Percentiles rank a stretch among this genome's conserved stretches.
These are phyloP conservation scores for Sterna hirundo DNA, from an alignment of 2,113 vertebrate genomes.

Conservation along the genomic window DNA sequence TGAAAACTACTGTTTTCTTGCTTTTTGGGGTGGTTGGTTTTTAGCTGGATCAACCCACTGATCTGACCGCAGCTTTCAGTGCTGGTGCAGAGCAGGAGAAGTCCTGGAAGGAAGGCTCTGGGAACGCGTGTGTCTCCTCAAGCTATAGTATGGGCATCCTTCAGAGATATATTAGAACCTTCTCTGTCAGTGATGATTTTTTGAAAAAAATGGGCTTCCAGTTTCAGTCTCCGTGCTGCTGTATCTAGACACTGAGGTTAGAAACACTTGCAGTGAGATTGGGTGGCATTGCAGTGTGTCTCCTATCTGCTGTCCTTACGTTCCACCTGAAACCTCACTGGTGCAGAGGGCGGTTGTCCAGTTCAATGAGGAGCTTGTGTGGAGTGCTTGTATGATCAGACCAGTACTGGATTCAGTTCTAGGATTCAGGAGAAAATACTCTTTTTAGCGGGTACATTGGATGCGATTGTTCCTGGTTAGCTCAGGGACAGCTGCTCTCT, in stretches of 20 bases:
- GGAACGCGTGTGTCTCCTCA: neutral
- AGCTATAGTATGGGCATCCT: neutral
- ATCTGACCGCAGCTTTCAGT: neutral
- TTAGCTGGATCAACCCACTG: neutral
- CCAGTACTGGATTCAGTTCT: neutral
- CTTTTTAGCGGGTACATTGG: neutral
- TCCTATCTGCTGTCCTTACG: accelerated
- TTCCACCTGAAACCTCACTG: neutral
- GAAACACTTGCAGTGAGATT: neutral
- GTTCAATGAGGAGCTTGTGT: neutral
- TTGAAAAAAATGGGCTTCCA: neutral
- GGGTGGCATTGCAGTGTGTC: neutral
- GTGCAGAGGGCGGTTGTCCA: neutral
- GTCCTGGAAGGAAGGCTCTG: neutral
- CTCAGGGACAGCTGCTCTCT: neutral
- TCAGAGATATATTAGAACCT: neutral
- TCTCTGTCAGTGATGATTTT: neutral
- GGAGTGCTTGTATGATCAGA: neutral
- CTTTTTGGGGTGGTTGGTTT: accelerated
- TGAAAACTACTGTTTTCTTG: neutral
- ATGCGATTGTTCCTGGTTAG: neutral
- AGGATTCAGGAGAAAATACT: neutral
- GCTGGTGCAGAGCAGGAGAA: neutral
- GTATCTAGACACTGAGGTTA: neutral
- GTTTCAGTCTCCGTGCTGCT: neutral